These are phyloP conservation scores for Discoglossus pictus DNA, from an alignment of 2,797 vertebrate genomes.

Conservation along the genomic window DNA sequence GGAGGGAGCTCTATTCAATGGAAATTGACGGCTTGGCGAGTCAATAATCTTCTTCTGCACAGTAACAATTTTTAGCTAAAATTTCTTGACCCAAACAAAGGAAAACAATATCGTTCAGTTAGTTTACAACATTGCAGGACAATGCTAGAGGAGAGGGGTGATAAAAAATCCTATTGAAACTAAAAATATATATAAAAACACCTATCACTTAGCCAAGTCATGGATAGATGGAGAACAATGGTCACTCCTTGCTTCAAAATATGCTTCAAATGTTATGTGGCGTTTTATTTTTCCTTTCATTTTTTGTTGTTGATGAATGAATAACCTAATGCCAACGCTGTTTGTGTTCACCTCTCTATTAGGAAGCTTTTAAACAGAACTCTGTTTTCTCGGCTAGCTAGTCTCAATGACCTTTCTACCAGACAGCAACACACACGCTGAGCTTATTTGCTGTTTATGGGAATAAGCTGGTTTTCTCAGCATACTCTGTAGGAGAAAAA, in stretches of 20 bases:
- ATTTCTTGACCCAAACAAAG: constrained; percentile 84
- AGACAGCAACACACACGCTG: constrained; percentile 52
- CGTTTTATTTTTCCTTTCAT: not conserved
- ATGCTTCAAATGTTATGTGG: constrained; percentile 51
- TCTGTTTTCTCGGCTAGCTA: too few relatives aligned
- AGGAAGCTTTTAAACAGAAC: too few relatives aligned
- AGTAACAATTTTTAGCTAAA: constrained; percentile 83
- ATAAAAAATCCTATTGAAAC: constrained; percentile 39
- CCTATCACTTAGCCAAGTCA: too few relatives aligned
- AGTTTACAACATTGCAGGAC: constrained; percentile 71
- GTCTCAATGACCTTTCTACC: constrained; percentile 52
- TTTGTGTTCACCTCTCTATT: constrained; percentile 18
- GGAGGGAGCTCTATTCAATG: constrained; percentile 78
- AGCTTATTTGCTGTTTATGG: constrained; percentile 35
- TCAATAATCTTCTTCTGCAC: constrained; percentile 79
- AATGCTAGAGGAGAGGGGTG: constrained; percentile 55
- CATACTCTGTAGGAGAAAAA: constrained; percentile 1
- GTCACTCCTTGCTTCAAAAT: constrained; percentile 52
- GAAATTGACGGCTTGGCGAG: constrained; percentile 82
- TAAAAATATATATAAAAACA: not conserved
- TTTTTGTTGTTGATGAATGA: constrained; percentile 29
- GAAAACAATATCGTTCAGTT: constrained; percentile 77
- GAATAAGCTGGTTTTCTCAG: not conserved
- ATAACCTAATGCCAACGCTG: constrained; percentile 50
- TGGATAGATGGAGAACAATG: constrained; percentile 26